These are phyloP conservation scores for Pentalonia nigronervosa DNA, from an alignment of 1,140 invertebrate species.

Conservation along the genomic window DNA sequence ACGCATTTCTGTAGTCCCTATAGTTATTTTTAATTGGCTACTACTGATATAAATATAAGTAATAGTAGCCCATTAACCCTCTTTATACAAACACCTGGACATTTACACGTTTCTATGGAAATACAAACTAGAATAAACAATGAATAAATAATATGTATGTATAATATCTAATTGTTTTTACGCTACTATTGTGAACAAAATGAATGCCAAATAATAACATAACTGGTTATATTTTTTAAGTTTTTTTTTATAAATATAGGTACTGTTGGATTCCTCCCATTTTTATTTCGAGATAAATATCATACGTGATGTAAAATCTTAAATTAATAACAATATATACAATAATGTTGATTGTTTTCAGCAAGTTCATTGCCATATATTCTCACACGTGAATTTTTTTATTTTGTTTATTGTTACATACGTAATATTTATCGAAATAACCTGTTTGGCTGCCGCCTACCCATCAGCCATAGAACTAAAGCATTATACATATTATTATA, in stretches of 20 bases:
- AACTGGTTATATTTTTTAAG: not conserved
- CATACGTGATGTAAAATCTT: not conserved
- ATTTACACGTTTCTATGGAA: not conserved
- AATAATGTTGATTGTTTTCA: conserved; percentile 39
- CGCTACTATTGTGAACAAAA: not conserved
- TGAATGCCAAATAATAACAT: not conserved
- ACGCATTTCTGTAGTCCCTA: not conserved
- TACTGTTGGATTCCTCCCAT: not conserved
- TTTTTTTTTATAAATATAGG: not conserved
- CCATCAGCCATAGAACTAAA: not conserved
- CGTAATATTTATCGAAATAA: conserved; percentile 47
- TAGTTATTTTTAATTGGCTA: not conserved
- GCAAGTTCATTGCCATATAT: conserved; percentile 44
- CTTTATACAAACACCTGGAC: not conserved
- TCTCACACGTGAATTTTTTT: conserved; percentile 31
- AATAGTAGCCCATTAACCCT: not conserved
- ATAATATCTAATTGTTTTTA: not conserved
- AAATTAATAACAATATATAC: not conserved
- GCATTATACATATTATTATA: not conserved
- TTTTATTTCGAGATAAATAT: not conserved
- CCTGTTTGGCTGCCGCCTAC: conserved; percentile 44
- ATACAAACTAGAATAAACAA: not conserved
- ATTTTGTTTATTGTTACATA: conserved; percentile 17
- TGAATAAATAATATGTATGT: not conserved
- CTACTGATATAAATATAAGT: not conserved